Conservation (phyloP, 2,113 vertebrate species). For the Heliornis fulica region DNA sequence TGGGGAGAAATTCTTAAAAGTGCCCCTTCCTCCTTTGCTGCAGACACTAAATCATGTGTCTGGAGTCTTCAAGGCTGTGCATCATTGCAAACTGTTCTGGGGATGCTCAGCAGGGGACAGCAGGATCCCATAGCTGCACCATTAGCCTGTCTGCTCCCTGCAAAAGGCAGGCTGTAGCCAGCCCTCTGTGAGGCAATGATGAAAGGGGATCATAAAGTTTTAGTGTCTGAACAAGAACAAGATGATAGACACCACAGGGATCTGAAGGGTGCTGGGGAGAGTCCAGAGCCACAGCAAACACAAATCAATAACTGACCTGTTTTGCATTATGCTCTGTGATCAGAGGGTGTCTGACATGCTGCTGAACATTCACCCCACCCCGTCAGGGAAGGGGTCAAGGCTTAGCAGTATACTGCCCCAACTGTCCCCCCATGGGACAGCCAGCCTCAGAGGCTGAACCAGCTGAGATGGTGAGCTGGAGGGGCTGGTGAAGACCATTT, state of each 20-base stretch:
- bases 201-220: neutral
- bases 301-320: neutral
- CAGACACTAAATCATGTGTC: neutral
- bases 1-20: neutral
- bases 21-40: neutral
- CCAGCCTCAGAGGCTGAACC: neutral
- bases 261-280: neutral
- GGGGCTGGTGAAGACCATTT: neutral
- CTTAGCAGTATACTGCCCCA: neutral
- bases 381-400: neutral
- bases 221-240: neutral
- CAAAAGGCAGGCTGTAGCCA: neutral
- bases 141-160: neutral
- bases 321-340: neutral
- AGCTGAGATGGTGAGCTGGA: neutral
- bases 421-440: too few relatives aligned
- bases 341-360: neutral
- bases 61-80: neutral
- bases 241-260: neutral
- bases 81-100: neutral
- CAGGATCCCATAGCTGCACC: neutral
- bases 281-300: neutral
- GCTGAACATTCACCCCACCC: fast-evolving
- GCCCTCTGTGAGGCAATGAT: neutral
- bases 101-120: constrained; percentile 38